phyloP scores from a whole-genome alignment of 1,140 invertebrate genomes.

The Sinonovacula constricta region DNA sequence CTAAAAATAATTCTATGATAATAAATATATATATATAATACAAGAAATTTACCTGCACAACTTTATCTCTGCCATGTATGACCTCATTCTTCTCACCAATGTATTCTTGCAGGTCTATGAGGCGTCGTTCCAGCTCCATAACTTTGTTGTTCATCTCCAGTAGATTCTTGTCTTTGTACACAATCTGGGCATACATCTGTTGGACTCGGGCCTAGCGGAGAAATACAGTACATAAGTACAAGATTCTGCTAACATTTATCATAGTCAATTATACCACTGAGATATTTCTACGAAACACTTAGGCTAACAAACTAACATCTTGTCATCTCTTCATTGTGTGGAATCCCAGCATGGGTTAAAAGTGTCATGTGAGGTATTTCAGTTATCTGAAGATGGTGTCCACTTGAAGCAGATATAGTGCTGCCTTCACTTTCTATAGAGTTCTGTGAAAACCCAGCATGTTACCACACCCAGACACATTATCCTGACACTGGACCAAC shows the following conservation, averaged over 20 bases:
- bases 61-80: constrained; percentile 89
- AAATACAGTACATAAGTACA: not conserved
- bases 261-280: too few species aligned
- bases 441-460: too few species aligned
- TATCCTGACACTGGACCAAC: too few species aligned
- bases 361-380: too few species aligned
- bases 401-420: too few species aligned
- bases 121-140: constrained; percentile 78
- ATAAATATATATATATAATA: too few species aligned
- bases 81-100: constrained; percentile 92
- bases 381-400: too few species aligned
- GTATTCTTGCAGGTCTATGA: constrained; percentile 84
- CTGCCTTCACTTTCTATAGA: too few species aligned
- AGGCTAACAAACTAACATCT: not conserved
- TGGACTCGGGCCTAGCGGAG: constrained; percentile 65
- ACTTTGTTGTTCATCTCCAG: constrained; percentile 80
- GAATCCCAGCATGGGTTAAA: not conserved
- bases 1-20: too few species aligned
- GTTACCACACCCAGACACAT: too few species aligned
- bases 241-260: not conserved
- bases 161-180: constrained; percentile 81
- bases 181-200: constrained; percentile 80
- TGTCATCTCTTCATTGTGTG: not conserved
- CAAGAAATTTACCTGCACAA: constrained; percentile 80
- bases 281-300: not conserved